phyloP scores from a whole-genome alignment of 2,113 vertebrate genomes.

The Oreochromis aureus region DNA sequence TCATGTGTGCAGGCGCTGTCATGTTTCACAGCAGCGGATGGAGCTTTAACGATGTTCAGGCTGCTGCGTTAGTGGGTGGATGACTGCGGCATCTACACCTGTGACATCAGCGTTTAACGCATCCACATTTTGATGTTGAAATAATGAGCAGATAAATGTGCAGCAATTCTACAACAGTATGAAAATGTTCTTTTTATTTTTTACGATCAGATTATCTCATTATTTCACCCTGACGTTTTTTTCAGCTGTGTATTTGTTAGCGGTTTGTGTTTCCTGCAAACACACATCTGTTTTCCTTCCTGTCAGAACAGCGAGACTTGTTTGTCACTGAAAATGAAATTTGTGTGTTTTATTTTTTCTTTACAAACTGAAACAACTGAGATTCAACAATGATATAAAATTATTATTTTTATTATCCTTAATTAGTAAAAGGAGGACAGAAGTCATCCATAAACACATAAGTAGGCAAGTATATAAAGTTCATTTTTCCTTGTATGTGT shows the following conservation, averaged over 20 bases:
- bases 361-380: not conserved
- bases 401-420: not conserved
- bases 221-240: not conserved
- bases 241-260: not conserved
- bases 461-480: not conserved
- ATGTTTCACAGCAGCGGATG: rapidly evolving
- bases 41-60: rapidly evolving
- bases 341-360: not conserved
- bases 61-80: rapidly evolving
- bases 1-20: not conserved
- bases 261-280: not conserved
- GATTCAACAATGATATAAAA: not conserved
- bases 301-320: no score
- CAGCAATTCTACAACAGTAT: not conserved
- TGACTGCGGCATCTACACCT: rapidly evolving
- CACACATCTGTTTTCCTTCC: not conserved
- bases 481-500: not conserved
- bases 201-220: not conserved
- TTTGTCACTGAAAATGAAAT: no score
- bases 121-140: rapidly evolving
- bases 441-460: not conserved
- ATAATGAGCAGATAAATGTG: not conserved
- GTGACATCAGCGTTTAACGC: rapidly evolving
- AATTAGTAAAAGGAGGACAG: not conserved
- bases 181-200: not conserved